phyloP scores from a whole-genome alignment of 2,888 invertebrate species.

The Anorthoa munda region DNA sequence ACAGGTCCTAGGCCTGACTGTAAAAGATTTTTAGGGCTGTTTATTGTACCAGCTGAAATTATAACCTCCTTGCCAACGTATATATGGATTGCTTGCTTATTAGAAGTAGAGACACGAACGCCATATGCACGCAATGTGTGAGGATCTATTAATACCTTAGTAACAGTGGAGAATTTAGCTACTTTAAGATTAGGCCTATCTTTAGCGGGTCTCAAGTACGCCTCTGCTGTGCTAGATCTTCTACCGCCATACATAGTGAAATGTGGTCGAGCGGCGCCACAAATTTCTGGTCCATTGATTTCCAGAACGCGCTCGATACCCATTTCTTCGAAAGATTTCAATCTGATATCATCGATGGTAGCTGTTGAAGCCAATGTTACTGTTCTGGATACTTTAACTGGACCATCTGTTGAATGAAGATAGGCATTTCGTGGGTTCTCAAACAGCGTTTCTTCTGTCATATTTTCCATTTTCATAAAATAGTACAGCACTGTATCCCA shows the following conservation, averaged over 20 bases:
- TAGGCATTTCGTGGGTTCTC: conserved; percentile 67
- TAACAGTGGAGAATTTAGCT: conserved; percentile 79
- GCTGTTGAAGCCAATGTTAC: conserved; percentile 65
- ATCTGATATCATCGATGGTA: conserved; percentile 70
- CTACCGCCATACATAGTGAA: conserved; percentile 77
- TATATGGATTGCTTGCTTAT: conserved; percentile 72
- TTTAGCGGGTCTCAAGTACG: conserved; percentile 76
- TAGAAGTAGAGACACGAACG: conserved; percentile 73
- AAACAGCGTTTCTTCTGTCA: conserved; percentile 74
- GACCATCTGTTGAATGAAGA: conserved; percentile 76
- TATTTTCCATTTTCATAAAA: conserved; percentile 78
- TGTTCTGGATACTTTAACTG: conserved; percentile 75
- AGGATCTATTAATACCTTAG: conserved; percentile 79
- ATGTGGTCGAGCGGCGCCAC: conserved; percentile 75
- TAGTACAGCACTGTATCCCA: conserved; percentile 76
- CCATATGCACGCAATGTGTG: conserved; percentile 74
- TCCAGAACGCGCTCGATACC: conserved; percentile 75
- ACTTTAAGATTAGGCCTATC: conserved; percentile 78
- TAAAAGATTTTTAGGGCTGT: conserved; percentile 83
- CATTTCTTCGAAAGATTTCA: conserved; percentile 75
- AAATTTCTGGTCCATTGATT: conserved; percentile 73
- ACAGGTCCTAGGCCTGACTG: conserved; percentile 84
- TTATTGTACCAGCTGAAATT: conserved; percentile 82
- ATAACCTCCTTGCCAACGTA: conserved; percentile 80
- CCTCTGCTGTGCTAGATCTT: conserved; percentile 84